Evolutionary conservation across 2,797 vertebrate genomes (phyloP), one percentile per base, ranked within the genome.

Genomic region (Lacerta viridis): DNA sequence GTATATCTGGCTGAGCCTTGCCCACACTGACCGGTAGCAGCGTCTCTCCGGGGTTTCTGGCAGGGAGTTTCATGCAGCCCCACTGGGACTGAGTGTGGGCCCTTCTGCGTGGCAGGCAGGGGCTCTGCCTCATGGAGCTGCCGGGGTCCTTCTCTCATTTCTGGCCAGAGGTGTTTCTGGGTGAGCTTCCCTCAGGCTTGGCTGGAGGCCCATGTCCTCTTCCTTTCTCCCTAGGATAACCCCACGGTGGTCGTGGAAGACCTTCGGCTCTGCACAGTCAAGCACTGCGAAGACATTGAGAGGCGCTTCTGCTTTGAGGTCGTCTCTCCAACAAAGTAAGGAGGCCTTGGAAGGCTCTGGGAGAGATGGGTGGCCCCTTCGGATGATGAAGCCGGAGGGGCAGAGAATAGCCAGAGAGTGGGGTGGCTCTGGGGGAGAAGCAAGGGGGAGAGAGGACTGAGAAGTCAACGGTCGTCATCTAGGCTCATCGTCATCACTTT

Each of bases 271-370:
- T 99, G 99, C 90, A 99, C 99, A 0, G 99, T 99, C 80, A 99
- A 99, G 95, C 99, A 98, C 90, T 99, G 99, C 72, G 99, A 99
- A 95, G 99, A 99, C 93, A 97, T 99, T 43, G 99, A 99, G 93
- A 97, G 99, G 1, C 98, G 99, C 17, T 99, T 99, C 97, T 99
- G 99, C 95, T 99, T 99, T 76, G 99, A 99, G 93, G 99, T 99
- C 55, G 99, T 99, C 90, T 99, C 99, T 8, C 99, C 99, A 36
- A 99, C 98, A 88, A 99, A 99, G 99, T 99, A 97, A 98, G 99
- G 29, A 84, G 75, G 69, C 85, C 25, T 41, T 2, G 59, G 23
- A 10, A n/a, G 23, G 15, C 1, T 23, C 7, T 7, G 20, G 5
- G 20, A 23, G 20, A 64, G 61, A 1, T 2, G 7, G 50, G 33